Evolutionary conservation across 2,113 vertebrate species (phyloP), one percentile per base, ranked within the genome.

Genomic region (Pterocles gutturalis): DNA sequence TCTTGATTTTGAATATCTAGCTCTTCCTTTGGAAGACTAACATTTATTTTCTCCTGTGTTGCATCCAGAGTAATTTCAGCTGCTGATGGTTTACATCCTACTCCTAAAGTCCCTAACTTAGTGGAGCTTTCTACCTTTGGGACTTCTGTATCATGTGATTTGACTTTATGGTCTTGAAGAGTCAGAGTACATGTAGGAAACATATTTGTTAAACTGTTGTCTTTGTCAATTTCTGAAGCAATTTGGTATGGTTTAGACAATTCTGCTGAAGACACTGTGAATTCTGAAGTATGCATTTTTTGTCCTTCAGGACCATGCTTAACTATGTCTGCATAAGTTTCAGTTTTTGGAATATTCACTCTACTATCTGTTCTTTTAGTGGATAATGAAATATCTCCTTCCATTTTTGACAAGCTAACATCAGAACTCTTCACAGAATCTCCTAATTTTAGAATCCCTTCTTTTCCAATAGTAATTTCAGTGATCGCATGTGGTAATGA

Each of bases 381-480:
- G 19, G n/a, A 49, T 16, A 58, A 73, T 38, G 75, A 80, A 89
- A 8, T 24, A 24, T 38, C 24, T 10, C 36, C 64, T 84, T 94
- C 81, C 14, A 38, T 26, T 48, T 87, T 71, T 3, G 79, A 33
- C 36, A 76, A 69, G 10, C 55, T 79, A 51, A 36, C 20, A 6
- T 22, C 87, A 55, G 67, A 86, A 60, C n/a, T 36, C 31, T 49
- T 75, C 58, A 83, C 18, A 80, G 91, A 96, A 87, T 85, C 72
- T 46, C 28, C 87, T 83, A 38, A 51, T 76, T 94, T 87, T 91
- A 65, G n/a, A 83, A 93, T 76, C 31, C 46, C 83, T 73, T 93
- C 89, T 83, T 95, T 94, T 89, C 43, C 94, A 69, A 33, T 11
- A 61, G 60, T 53, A 62, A 89, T 73, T 89, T 97, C 90, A 92